A percentile compares a stretch with the other conserved stretches of the same genome.
Evolutionary conservation across 2,888 invertebrate genomes (phyloP).

Genomic region (Dolichomitus sp.): DNA sequence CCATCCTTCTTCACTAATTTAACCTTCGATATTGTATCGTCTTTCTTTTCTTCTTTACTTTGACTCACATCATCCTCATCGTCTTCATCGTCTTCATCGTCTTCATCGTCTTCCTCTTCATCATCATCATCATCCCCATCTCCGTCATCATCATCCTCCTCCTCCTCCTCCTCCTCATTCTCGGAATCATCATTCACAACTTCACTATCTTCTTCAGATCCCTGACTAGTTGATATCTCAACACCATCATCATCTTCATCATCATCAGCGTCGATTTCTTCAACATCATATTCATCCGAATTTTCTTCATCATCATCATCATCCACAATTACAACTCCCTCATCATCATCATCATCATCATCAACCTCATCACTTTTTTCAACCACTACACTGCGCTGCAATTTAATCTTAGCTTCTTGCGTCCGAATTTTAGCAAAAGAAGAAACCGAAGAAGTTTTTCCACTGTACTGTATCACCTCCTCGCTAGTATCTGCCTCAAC

Average conservation of each 20-base stretch:
- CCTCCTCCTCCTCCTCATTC: conserved; percentile 74
- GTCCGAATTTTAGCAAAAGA: conserved; percentile 16
- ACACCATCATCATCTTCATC: conserved; percentile 77
- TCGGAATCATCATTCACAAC: conserved; percentile 72
- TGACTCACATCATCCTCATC: conserved; percentile 20
- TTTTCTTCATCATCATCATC: conserved; percentile 67
- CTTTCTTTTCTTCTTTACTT: conserved; percentile 20
- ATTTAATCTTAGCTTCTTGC: conserved; percentile 17
- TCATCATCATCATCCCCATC: conserved; percentile 38
- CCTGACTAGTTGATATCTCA: conserved; percentile 74
- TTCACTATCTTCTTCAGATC: conserved; percentile 70
- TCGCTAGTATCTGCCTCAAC: conserved; percentile 70
- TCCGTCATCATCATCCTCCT: conserved; percentile 70
- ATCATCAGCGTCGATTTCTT: conserved; percentile 74
- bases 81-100: conserved; percentile 68
- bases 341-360: conserved; percentile 72
- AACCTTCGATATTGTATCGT: conserved; percentile 31
- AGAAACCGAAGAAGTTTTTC: conserved; percentile 2
- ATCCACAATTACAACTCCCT: conserved; percentile 65
- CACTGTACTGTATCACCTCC: not conserved
- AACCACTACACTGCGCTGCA: conserved; percentile 21
- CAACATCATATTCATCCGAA: conserved; percentile 78
- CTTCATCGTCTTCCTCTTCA: conserved; percentile 66
- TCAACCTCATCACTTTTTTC: conserved; percentile 33
- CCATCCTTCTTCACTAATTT: conserved; percentile 23